phyloP scores from a whole-genome alignment of 64 coral and sea anemone genomes.

The Cladopsammia gracilis region DNA sequence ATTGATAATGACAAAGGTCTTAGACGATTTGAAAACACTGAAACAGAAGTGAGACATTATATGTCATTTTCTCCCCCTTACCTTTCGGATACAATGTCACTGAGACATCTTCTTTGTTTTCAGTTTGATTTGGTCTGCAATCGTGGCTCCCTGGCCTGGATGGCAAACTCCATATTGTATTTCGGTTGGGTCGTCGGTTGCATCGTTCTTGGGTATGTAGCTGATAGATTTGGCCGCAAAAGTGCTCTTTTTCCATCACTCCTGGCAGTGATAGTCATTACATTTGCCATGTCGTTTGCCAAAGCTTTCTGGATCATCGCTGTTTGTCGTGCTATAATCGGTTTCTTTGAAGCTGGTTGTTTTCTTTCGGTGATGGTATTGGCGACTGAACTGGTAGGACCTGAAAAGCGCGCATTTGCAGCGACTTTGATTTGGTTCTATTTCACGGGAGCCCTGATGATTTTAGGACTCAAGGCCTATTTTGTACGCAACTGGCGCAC shows the following conservation, averaged over 20 bases:
- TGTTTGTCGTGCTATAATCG: slow-evolving; percentile 78
- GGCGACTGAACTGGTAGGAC: slow-evolving; percentile 87
- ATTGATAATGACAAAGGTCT: too few relatives aligned
- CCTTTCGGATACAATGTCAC: too few relatives aligned
- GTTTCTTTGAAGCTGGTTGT: slow-evolving; percentile 84
- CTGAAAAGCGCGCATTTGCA: slow-evolving; percentile 74
- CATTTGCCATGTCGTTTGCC: slow-evolving; percentile 86
- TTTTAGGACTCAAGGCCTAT: slow-evolving; percentile 83
- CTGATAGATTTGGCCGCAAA: slow-evolving; percentile 87
- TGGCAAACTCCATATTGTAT: slow-evolving; percentile 90
- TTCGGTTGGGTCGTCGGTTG: slow-evolving; percentile 85
- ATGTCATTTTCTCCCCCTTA: too few relatives aligned
- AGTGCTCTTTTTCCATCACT: slow-evolving; percentile 91
- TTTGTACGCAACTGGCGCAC: too few relatives aligned
- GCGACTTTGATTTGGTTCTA: slow-evolving; percentile 89
- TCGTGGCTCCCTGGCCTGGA: slow-evolving; percentile 68
- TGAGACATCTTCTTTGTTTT: not conserved
- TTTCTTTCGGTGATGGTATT: slow-evolving; percentile 78
- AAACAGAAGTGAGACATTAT: too few relatives aligned
- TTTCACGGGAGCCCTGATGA: slow-evolving; percentile 81
- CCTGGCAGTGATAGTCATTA: slow-evolving; percentile 53
- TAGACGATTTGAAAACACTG: too few relatives aligned
- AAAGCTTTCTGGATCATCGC: slow-evolving; percentile 72
- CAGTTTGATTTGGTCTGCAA: slow-evolving; percentile 96
- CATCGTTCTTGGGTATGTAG: slow-evolving; percentile 71